phyloP scores from a whole-genome alignment of 2,113 vertebrate genomes.

The Pelvicachromis taeniatus region DNA sequence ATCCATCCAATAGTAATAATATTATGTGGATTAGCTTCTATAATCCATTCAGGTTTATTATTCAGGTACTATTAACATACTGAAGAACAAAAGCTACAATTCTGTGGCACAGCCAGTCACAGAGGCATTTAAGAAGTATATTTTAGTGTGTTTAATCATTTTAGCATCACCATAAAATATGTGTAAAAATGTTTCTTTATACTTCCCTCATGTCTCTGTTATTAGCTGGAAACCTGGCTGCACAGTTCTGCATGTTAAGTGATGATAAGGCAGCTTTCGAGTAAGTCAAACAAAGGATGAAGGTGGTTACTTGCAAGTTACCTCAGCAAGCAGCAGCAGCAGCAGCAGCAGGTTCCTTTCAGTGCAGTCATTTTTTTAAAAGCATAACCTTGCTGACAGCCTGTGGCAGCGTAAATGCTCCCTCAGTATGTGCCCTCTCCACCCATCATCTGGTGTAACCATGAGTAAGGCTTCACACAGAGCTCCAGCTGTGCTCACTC shows the following conservation, averaged over 20 bases:
- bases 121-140: not conserved
- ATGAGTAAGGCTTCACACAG: conserved; percentile 9
- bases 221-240: not conserved
- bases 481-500: conserved; percentile 29
- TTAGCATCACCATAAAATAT: not conserved
- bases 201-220: not conserved
- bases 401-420: conserved; percentile 10
- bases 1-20: conserved; percentile 4
- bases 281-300: not conserved
- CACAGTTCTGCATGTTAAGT: not conserved
- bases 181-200: not conserved
- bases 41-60: conserved; percentile 32
- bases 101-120: not conserved
- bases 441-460: conserved; percentile 31
- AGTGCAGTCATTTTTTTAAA: conserved; percentile 1
- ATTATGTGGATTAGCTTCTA: conserved; percentile 26
- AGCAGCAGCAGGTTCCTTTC: not conserved
- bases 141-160: not conserved
- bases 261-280: not conserved
- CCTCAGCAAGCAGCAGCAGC: not conserved
- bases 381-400: not conserved
- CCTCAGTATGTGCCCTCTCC: conserved; percentile 6
- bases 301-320: not conserved
- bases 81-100: not conserved
- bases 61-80: not conserved